phyloP scores from a whole-genome alignment of 2,113 vertebrate species.

The Heterocephalus glaber region DNA sequence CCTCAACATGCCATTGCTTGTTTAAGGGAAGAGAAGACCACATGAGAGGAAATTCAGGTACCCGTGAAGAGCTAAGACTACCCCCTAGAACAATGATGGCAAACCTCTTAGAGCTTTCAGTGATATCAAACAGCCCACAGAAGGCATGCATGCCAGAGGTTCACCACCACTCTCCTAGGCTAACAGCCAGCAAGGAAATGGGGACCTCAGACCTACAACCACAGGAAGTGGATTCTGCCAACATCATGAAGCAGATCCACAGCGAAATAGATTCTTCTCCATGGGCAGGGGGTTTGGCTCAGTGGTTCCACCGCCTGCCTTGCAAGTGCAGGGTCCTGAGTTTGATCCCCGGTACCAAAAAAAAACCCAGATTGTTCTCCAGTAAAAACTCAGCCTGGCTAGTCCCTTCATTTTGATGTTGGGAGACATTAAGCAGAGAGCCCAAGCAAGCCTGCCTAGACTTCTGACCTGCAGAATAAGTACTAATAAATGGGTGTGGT shows the following conservation, averaged over 20 bases:
- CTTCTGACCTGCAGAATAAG: constrained; percentile 9
- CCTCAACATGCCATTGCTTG: neutral
- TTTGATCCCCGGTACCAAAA: too few species aligned
- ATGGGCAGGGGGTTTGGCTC: too few species aligned
- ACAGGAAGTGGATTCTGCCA: neutral
- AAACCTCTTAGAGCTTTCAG: neutral
- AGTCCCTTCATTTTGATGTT: neutral
- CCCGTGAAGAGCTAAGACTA: neutral
- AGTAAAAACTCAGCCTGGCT: neutral
- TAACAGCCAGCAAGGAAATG: neutral
- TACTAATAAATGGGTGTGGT: neutral
- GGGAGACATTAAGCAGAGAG: neutral
- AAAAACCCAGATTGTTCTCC: too few species aligned
- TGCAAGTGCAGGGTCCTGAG: too few species aligned
- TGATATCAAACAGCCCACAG: neutral
- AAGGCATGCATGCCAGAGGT: neutral
- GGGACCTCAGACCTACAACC: neutral
- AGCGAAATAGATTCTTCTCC: neutral
- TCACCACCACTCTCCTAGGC: neutral
- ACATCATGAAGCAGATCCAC: neutral
- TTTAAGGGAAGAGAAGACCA: neutral
- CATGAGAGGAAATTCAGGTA: neutral
- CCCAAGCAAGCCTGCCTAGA: neutral
- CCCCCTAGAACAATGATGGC: neutral
- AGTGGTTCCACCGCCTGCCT: too few species aligned